Percentiles rank a stretch among this genome's conserved stretches.
Conservation (phyloP, 2,888 invertebrate species). For the Rhingia rostrata region DNA sequence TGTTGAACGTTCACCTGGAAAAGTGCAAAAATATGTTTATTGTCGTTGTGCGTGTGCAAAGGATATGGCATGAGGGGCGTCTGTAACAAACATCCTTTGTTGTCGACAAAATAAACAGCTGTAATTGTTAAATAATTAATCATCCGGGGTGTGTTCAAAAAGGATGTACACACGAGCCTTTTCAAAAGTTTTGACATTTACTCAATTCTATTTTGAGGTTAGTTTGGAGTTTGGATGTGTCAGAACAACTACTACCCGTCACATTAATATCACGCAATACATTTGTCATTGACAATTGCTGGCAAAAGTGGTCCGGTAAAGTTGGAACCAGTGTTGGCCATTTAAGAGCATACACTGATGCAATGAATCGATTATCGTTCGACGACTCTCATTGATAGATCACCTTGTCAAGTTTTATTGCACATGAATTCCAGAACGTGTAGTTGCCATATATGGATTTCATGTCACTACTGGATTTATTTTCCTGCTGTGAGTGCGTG, state of each 20-base stretch:
- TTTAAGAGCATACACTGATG: neutral
- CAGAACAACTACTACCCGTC: neutral
- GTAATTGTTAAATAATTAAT: conserved; percentile 58
- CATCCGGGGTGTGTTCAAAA: conserved; percentile 28
- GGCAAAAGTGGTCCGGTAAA: neutral
- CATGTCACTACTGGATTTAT: neutral
- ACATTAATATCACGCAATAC: neutral
- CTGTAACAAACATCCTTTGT: neutral
- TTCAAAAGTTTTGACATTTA: neutral
- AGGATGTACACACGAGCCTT: neutral
- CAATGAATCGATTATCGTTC: conserved; percentile 33
- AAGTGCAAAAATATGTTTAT: conserved; percentile 63
- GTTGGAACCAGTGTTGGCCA: conserved; percentile 6
- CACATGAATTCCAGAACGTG: neutral
- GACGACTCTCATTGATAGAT: conserved; percentile 40
- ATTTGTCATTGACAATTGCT: conserved; percentile 2
- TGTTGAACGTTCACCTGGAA: conserved; percentile 45
- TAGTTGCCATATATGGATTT: neutral
- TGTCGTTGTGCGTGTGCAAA: neutral
- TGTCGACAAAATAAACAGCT: conserved; percentile 29
- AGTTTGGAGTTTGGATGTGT: neutral
- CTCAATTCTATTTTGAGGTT: neutral
- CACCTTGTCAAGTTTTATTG: conserved; percentile 33
- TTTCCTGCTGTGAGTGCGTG: neutral
- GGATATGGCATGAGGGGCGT: neutral